Evolutionary conservation across 2,797 vertebrate species (phyloP), one percentile per base, ranked within the genome.

Genomic region (Cossypha polioptera): DNA sequence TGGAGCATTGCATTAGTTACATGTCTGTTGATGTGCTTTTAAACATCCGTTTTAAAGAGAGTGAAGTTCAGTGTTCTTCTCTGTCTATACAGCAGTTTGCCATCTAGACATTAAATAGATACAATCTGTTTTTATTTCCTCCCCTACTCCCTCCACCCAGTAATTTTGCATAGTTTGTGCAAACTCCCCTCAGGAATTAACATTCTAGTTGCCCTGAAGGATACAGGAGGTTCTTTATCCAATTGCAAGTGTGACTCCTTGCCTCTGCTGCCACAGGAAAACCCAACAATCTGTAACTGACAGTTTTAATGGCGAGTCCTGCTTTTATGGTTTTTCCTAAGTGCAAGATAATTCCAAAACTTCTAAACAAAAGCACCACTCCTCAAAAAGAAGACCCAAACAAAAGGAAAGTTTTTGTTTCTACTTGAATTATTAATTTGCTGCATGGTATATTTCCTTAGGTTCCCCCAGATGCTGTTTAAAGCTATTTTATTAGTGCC

Each of bases 221-320:
- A 7, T 47, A 24, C 0, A 1, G 31, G 17, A 67, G 7, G 21
- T 62, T 74, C 38, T 80, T 86, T 42, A 42, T 50, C 25, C 31
- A 3, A 4, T 61, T 59, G 24, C 21, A 8, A 0, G 2, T 2
- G 1, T 74, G 66, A 77, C 22, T 68, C 0, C 2, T 45, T 86
- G 35, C 47, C 25, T 69, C 36, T 79, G 22, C 33, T 86, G 35
- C 33, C 1, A 0, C 42, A 45, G 65, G 43, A 71, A 69, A 92
- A 53, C 28, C 7, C 31, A 48, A 22, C 21, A 47, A 68, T 58
- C 55, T 72, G 36, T 69, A 59, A 57, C 15, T 33, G 36, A 48
- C 40, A 13, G 9, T 68, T 94, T 87, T 81, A 69, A 13, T 82
- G 63, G 5, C 4, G 5, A 89, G 19, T 29, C 21, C 28, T 67